Evolutionary conservation across 2,797 vertebrate species (phyloP).

Genomic region (Danio aesculapii): DNA sequence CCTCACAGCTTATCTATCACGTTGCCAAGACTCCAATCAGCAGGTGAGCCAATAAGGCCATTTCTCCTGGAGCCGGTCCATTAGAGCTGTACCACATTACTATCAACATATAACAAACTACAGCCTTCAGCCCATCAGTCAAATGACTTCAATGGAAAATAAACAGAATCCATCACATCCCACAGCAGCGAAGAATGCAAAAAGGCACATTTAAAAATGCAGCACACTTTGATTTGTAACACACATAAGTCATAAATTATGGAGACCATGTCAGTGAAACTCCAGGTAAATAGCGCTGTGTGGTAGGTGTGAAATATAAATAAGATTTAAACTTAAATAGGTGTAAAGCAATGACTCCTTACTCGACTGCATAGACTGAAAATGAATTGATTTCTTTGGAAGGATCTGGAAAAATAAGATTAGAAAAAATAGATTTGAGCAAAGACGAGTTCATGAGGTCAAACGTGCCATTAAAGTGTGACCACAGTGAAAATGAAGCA

Average conservation of each 20-base stretch:
- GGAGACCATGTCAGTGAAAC: constrained; percentile 34
- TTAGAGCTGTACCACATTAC: constrained; percentile 44
- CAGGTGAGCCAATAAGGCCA: constrained; percentile 27
- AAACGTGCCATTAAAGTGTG: constrained; percentile 20
- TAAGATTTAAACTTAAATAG: constrained; percentile 26
- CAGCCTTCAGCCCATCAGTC: constrained; percentile 70
- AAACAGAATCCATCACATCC: constrained; percentile 76
- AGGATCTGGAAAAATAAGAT: constrained; percentile 16
- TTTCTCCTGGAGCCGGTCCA: constrained; percentile 35
- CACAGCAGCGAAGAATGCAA: constrained; percentile 58
- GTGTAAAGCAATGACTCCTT: constrained; percentile 7
- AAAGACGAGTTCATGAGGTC: constrained; percentile 27
- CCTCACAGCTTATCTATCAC: constrained; percentile 4
- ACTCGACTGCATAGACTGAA: not conserved
- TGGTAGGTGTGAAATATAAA: not conserved
- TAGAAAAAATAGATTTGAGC: not conserved
- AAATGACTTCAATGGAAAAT: constrained; percentile 64
- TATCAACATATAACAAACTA: constrained; percentile 44
- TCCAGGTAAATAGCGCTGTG: constrained; percentile 21
- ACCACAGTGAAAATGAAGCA: constrained; percentile 25
- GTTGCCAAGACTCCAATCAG: constrained; percentile 22
- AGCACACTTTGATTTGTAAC: constrained; percentile 63
- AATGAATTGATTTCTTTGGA: constrained; percentile 6
- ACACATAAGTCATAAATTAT: constrained; percentile 67
- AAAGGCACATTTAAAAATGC: constrained; percentile 68